Percentiles rank a stretch among this genome's conserved stretches.
These are phyloP conservation scores for Macroramphosus scolopax DNA, from an alignment of 2,797 vertebrate genomes.

Conservation along the genomic window DNA sequence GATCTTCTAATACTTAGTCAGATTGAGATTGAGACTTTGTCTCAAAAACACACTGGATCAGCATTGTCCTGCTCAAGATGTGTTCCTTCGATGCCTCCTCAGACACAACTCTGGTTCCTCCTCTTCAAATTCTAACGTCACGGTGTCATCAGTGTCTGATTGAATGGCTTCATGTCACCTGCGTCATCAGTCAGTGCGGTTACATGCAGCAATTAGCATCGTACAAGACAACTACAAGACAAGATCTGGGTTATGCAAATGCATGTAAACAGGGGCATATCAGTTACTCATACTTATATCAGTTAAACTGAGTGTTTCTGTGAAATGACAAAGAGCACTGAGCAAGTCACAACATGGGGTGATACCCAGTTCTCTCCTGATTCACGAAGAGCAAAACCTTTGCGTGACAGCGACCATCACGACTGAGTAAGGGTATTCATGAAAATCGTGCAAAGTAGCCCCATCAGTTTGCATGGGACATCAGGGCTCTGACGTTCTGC, in stretches of 20 bases:
- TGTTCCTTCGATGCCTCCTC: background rate
- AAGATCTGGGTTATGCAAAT: too few species aligned
- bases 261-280: too few species aligned
- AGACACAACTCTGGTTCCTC: background rate
- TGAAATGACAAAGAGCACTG: constrained; percentile 7
- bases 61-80: background rate
- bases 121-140: constrained; percentile 11
- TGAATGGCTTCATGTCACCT: constrained; percentile 24
- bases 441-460: background rate
- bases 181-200: too few species aligned
- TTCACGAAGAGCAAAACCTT: too few species aligned
- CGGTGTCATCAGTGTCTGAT: constrained; percentile 29
- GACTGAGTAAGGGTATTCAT: background rate
- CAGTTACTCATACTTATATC: too few species aligned
- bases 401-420: too few species aligned
- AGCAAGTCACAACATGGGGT: constrained; percentile 6
- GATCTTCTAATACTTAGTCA: too few species aligned
- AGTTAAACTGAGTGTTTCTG: too few species aligned
- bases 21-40: too few species aligned
- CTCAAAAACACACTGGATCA: background rate
- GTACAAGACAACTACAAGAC: too few species aligned
- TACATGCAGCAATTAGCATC: too few species aligned
- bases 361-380: too few species aligned
- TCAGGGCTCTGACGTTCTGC: background rate
- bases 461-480: background rate